Evolutionary conservation across 2,113 vertebrate species (phyloP), one percentile per base, ranked within the genome.

Genomic region (Peromyscus californicus): DNA sequence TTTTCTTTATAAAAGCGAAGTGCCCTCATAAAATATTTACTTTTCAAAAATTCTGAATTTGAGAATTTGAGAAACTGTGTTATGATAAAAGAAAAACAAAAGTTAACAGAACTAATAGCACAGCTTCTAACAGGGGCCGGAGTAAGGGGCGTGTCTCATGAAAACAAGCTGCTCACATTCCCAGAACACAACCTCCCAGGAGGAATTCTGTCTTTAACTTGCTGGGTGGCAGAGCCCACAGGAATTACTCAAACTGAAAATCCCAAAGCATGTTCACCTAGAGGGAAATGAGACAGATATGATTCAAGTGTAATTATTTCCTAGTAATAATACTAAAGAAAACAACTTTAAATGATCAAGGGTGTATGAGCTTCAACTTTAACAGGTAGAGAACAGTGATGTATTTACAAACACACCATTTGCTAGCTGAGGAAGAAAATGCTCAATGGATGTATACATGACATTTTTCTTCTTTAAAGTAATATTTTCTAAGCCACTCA

Each of bases 201-300:
- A 94, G 70, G 91, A 93, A 94, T 90, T 87, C 84, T 94, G 83
- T 95, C 89, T 96, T 92, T 95, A 96, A 96, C 94, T 93, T 74
- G 51, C 75, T 97, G 88, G 93, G 95, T 95, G 93, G 91, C 48
- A 92, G 48, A 94, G 72, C 98, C 92, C 96, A 89, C 10, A 96
- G 96, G 97, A 97, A 95, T 97, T 95, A 95, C 57, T 97, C 93
- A 93, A 85, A 95, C 87, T 97, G 95, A 98, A 95, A 98, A 94
- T 97, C 98, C 97, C 97, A 93, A 90, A 96, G 95, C 95, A 94
- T 75, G 76, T 67, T 94, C 87, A 96, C 97, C 97, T 95, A 97
- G 67, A 80, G 96, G 88, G 69, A 97, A 96, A 96, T 93, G 65
- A 94, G 80, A 97, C 54, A 97, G 65, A 72, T 61, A 95, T 48